A percentile compares a stretch with the other conserved stretches of the same genome.
Conservation (phyloP, 35 echinoderm and acorn worm genomes). For the Ptychodera flava region DNA sequence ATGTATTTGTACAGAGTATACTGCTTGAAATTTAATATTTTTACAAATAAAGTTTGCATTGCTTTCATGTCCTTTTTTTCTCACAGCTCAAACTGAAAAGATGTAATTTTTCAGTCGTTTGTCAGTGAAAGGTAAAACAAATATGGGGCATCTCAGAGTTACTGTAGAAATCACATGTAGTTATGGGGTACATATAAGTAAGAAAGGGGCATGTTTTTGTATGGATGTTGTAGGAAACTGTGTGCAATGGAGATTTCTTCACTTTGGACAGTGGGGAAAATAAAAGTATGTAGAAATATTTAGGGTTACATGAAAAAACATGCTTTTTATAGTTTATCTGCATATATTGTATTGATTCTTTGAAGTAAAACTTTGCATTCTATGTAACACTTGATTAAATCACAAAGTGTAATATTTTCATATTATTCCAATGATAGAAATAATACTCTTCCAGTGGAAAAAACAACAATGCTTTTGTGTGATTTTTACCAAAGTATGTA, state of each 20-base stretch:
- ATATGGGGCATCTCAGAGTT: too few species aligned
- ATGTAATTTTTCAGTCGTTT: too few species aligned
- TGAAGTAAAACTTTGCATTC: background rate
- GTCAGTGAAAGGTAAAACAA: too few species aligned
- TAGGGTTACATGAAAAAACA: background rate
- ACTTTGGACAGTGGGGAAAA: background rate
- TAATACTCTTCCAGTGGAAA: background rate
- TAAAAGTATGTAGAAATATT: background rate
- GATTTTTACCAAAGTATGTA: background rate
- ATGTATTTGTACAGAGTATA: background rate
- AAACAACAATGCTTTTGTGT: background rate
- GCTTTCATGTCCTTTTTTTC: too few species aligned
- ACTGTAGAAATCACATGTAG: too few species aligned
- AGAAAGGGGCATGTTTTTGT: too few species aligned
- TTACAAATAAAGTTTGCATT: too few species aligned
- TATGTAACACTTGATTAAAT: background rate
- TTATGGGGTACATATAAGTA: too few species aligned
- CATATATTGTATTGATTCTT: background rate
- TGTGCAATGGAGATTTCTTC: background rate
- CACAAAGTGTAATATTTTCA: conserved; percentile 2
- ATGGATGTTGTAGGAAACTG: background rate
- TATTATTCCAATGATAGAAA: conserved; percentile 2
- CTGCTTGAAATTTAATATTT: background rate
- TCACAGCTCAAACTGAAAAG: too few species aligned
- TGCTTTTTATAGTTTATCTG: background rate